Base-by-base conservation (phyloP, 2,888 invertebrate genomes). In the Dorcus hopei region DNA sequence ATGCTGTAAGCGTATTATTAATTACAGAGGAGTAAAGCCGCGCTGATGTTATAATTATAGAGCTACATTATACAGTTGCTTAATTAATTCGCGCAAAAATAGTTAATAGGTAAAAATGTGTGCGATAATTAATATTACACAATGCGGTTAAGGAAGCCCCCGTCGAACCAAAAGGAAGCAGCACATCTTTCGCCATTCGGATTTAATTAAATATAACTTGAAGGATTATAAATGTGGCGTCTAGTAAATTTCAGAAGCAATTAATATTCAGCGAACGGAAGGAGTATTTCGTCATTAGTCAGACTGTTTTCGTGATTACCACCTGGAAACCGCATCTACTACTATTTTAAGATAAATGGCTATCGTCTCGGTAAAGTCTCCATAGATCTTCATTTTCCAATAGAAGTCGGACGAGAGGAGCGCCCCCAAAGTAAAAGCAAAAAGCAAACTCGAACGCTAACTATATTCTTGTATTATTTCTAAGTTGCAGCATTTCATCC, bases 321-420 rank as follows among this genome's bases (percentile, higher is more conserved):
- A 71, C 70, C 70, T 72, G 70, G 65, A 54, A 66, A 64, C 65
- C 65, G 56, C 66, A 64, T 68, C 49, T 48, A 40, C 68, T 66
- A 64, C 65, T 63, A 57, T 57, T 47, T 54, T 61, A 68, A 73
- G 72, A 74, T 73, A 71, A 72, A 73, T 70, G 70, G 70, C 71
- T 68, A 65, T 61, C 67, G 70, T 63, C 67, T 61, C 70, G 68
- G 68, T 68, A 67, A 70, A 72, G 70, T 70, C 70, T 64, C 68
- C 72, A 73, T 74, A 73, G 72, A 74, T 74, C 74, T 74, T 74
- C 72, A 74, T 74, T 74, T 67, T 65, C 63, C 59, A 57, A 62
- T 64, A 65, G 66, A 67, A 65, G 66, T 65, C 68, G 67, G 68
- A 68, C 67, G 67, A 33, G 64, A 64, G 62, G 61, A 62, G 57